Evolutionary conservation across 2,888 invertebrate species (phyloP).

Genomic region (Drosophila affinis): DNA sequence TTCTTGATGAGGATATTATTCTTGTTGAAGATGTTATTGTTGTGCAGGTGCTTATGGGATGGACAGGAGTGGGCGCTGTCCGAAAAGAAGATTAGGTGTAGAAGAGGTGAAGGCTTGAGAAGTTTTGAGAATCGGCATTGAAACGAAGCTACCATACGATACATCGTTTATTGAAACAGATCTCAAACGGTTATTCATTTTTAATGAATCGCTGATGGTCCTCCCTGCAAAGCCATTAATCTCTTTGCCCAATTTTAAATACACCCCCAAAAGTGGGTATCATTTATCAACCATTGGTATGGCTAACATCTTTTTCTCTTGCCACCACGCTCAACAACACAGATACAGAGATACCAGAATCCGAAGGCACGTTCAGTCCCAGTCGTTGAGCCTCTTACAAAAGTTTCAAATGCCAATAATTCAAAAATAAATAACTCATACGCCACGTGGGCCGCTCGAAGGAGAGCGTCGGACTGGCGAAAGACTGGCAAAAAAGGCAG

Average conservation of each 20-base stretch:
- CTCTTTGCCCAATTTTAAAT: conserved; percentile 30
- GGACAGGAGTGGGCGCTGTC: conserved; percentile 17
- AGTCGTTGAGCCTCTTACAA: conserved; percentile 4
- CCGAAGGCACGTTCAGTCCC: conserved; percentile 31
- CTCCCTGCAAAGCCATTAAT: conserved; percentile 20
- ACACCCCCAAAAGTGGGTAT: conserved; percentile 18
- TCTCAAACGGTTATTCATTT: not conserved
- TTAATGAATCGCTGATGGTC: not conserved
- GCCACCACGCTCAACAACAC: conserved; percentile 3
- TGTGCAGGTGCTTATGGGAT: conserved; percentile 22
- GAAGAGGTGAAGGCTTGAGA: not conserved
- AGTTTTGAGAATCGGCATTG: not conserved
- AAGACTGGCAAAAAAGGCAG: too few relatives aligned
- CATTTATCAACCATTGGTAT: conserved; percentile 20
- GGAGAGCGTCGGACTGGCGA: not conserved
- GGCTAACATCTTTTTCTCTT: not conserved
- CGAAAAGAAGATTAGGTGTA: conserved; percentile 25
- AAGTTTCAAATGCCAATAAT: conserved; percentile 68
- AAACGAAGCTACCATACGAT: not conserved
- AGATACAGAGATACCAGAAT: conserved; percentile 12
- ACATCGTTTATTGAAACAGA: not conserved
- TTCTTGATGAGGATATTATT: conserved; percentile 23
- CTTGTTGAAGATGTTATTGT: conserved; percentile 20
- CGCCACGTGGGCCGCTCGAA: conserved; percentile 40
- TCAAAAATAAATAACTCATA: conserved; percentile 77